phyloP scores from a whole-genome alignment of 1,140 invertebrate species.

The Danaus plexippus region DNA sequence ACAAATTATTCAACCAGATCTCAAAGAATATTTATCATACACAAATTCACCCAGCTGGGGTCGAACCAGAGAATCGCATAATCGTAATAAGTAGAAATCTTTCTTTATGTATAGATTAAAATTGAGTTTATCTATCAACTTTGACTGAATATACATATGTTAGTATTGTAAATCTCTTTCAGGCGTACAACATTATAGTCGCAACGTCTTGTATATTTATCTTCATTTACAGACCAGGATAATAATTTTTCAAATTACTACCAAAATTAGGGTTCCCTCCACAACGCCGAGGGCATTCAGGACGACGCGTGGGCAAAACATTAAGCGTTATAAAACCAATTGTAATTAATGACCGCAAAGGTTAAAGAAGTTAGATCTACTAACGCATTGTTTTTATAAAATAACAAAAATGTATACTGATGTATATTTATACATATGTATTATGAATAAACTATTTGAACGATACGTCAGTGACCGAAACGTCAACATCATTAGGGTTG shows the following conservation, averaged over 20 bases:
- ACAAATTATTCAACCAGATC: too few species aligned
- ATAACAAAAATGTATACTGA: constrained; percentile 5
- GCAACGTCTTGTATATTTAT: too few species aligned
- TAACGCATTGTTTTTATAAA: constrained; percentile 1
- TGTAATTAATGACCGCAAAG: constrained; percentile 35
- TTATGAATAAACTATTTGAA: constrained; percentile 9
- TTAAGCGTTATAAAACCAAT: constrained; percentile 29
- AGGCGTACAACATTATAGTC: too few species aligned
- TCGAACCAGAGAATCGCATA: too few species aligned
- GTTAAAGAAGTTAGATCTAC: constrained; percentile 11
- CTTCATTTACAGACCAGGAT: too few species aligned
- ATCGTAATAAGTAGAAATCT: too few species aligned
- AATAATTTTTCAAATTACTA: constrained; percentile 10
- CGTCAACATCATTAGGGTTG: constrained; percentile 2
- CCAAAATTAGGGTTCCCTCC: constrained; percentile 11
- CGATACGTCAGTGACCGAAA: constrained; percentile 6
- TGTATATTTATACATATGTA: constrained; percentile 3
- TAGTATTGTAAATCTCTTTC: too few species aligned
- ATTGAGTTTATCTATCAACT: too few species aligned
- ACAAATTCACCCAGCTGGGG: too few species aligned
- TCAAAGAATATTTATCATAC: too few species aligned
- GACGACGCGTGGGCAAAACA: constrained; percentile 24
- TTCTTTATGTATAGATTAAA: too few species aligned
- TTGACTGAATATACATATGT: too few species aligned
- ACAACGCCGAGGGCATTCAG: constrained; percentile 16